These are phyloP conservation scores for Ancistrus triradiatus DNA, from an alignment of 2,113 vertebrate genomes.

Conservation along the genomic window DNA sequence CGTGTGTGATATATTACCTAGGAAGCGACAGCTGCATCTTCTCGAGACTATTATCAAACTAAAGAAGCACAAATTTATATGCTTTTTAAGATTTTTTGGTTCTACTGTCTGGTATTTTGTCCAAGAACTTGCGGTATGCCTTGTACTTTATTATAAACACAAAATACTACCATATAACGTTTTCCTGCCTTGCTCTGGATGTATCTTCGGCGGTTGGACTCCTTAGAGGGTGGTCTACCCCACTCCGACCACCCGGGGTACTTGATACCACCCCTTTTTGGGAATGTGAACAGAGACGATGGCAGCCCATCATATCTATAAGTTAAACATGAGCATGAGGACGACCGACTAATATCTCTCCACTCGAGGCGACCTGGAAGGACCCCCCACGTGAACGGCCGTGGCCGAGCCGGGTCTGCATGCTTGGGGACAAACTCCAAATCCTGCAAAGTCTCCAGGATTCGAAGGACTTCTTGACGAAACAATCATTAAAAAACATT, in stretches of 20 bases:
- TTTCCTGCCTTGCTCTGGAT: conserved; percentile 31
- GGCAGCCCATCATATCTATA: conserved; percentile 5
- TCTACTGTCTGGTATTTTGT: conserved; percentile 62
- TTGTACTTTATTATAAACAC: conserved; percentile 30
- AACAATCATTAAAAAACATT: neutral
- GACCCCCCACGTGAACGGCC: too few species aligned
- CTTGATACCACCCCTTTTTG: too few species aligned
- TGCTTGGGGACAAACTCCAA: too few species aligned
- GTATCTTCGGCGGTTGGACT: conserved; percentile 15
- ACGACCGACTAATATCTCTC: too few species aligned
- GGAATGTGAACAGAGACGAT: neutral
- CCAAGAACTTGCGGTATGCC: conserved; percentile 39
- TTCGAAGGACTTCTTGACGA: too few species aligned
- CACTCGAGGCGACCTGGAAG: too few species aligned
- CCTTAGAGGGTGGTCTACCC: neutral
- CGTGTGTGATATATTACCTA: conserved; percentile 70
- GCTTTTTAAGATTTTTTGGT: conserved; percentile 61
- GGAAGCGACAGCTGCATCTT: conserved; percentile 59
- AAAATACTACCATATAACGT: too few species aligned
- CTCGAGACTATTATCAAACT: conserved; percentile 55
- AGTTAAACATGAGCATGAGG: too few species aligned
- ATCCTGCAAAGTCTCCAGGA: too few species aligned
- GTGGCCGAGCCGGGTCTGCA: too few species aligned
- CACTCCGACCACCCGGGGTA: neutral
- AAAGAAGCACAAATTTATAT: conserved; percentile 80